phyloP scores from a whole-genome alignment of 2,888 invertebrate species.

The Romanomermis culicivorax region DNA sequence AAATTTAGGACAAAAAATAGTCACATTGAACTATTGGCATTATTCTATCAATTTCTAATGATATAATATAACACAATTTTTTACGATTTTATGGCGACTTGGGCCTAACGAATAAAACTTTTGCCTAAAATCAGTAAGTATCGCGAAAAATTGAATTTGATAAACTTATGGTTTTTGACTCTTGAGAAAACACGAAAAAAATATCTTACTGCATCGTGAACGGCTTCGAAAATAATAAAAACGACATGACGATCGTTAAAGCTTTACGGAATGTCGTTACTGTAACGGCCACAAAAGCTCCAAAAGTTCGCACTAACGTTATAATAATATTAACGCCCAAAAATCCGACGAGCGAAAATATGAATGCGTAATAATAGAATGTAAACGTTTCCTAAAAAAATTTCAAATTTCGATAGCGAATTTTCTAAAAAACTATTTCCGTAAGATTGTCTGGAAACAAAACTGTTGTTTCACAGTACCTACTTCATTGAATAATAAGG shows the following conservation, averaged over 20 bases:
- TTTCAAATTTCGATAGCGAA: not conserved
- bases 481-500: constrained; percentile 54
- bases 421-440: too few relatives aligned
- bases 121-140: not conserved
- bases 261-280: constrained; percentile 45
- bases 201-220: constrained; percentile 77
- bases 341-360: constrained; percentile 72
- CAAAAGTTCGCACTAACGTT: constrained; percentile 62
- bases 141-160: too few relatives aligned
- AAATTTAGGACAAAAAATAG: too few relatives aligned
- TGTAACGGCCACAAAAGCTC: constrained; percentile 77
- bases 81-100: too few relatives aligned
- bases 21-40: too few relatives aligned
- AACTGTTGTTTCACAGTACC: constrained; percentile 16
- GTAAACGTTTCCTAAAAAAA: constrained; percentile 37
- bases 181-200: too few relatives aligned
- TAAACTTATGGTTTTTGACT: too few relatives aligned
- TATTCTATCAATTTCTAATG: too few relatives aligned
- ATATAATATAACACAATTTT: too few relatives aligned
- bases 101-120: too few relatives aligned
- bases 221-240: constrained; percentile 76
- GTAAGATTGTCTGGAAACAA: not conserved
- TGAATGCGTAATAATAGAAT: constrained; percentile 60
- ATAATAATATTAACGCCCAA: constrained; percentile 78
- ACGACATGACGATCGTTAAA: constrained; percentile 71